Percentiles rank a stretch among this genome's conserved stretches.
These are phyloP conservation scores for Myotis findleyi DNA, from an alignment of 2,797 vertebrate species.

Conservation along the genomic window DNA sequence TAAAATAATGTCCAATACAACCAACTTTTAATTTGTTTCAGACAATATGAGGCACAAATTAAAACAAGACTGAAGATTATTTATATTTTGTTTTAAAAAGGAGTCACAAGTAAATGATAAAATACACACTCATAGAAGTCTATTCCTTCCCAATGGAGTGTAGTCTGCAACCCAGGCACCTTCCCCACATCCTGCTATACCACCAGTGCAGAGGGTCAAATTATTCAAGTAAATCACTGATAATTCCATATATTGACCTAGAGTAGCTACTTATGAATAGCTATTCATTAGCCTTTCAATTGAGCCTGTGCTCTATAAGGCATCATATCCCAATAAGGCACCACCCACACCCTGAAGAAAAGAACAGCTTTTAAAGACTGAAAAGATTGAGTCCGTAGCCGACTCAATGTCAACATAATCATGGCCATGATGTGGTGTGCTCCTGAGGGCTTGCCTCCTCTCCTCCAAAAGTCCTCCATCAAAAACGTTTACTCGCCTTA, in stretches of 20 bases:
- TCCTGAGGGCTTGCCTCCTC: neutral
- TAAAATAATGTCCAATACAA: constrained; percentile 20
- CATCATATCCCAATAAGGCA: neutral
- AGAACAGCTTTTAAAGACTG: neutral
- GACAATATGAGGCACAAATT: neutral
- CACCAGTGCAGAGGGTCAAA: neutral
- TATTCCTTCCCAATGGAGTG: constrained; percentile 1
- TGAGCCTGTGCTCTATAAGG: neutral
- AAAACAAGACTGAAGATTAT: neutral
- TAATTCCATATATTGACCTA: neutral
- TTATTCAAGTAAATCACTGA: neutral
- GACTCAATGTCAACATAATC: neutral
- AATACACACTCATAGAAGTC: neutral
- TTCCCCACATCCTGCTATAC: neutral
- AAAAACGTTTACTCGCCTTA: neutral
- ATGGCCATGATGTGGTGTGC: neutral
- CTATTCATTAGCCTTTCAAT: neutral
- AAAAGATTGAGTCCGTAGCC: neutral
- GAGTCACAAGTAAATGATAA: constrained; percentile 16
- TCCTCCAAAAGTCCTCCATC: neutral
- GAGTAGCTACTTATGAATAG: neutral
- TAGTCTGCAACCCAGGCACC: neutral
- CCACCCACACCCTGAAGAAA: neutral
- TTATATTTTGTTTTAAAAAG: constrained; percentile 25
- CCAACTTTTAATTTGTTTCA: constrained; percentile 11